phyloP scores from a whole-genome alignment of 2,797 vertebrate genomes.

The Rousettus madagascariensis region DNA sequence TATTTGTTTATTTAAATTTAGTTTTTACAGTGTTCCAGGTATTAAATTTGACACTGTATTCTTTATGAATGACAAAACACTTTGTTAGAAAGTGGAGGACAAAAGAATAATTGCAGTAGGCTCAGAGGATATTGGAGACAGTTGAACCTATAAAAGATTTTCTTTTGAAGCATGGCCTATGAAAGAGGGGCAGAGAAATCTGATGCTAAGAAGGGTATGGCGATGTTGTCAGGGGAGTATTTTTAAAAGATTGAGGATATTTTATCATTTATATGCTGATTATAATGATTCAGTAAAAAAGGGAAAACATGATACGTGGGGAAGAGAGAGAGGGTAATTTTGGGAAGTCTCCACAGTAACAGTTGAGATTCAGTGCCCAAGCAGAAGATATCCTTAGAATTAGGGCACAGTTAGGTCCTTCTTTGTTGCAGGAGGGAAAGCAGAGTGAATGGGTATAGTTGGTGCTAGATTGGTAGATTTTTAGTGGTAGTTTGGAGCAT shows the following conservation, averaged over 20 bases:
- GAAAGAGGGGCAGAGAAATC: not conserved
- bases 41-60: not conserved
- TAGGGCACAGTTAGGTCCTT: not conserved
- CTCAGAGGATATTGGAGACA: not conserved
- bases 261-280: not conserved
- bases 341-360: not conserved
- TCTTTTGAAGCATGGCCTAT: not conserved
- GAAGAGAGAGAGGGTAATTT: slow-evolving; percentile 21
- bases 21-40: not conserved
- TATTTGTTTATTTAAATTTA: slow-evolving; percentile 6
- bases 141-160: not conserved
- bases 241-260: not conserved
- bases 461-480: not conserved
- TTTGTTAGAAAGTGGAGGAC: slow-evolving; percentile 15
- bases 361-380: not conserved
- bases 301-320: not conserved
- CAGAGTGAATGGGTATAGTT: not conserved
- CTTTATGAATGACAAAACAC: not conserved
- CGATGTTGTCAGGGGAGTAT: not conserved
- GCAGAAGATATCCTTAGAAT: not conserved
- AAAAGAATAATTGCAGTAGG: not conserved
- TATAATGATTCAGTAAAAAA: not conserved
- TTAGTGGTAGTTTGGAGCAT: not conserved
- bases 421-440: not conserved
- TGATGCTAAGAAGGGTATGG: not conserved